A percentile compares a stretch with the other conserved stretches of the same genome.
phyloP scores from a whole-genome alignment of 2,797 vertebrate genomes.

The Acrocephalus scirpaceus region DNA sequence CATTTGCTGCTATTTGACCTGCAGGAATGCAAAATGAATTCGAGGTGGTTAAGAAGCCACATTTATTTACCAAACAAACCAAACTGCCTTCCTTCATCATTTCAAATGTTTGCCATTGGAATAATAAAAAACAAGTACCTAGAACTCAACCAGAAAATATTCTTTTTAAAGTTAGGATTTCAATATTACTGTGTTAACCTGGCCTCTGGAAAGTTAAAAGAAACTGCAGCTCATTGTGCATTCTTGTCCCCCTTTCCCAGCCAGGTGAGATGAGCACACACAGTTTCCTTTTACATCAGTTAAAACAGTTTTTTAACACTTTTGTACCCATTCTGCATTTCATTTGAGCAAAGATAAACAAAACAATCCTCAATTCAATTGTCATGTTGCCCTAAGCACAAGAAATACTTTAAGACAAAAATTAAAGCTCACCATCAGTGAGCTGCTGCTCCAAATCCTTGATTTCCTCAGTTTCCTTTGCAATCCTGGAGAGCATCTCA shows the following conservation, averaged over 20 bases:
- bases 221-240: background rate
- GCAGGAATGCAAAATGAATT: background rate
- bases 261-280: background rate
- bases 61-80: background rate
- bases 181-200: background rate
- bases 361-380: background rate
- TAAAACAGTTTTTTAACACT: background rate
- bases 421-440: conserved; percentile 81
- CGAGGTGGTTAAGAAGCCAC: background rate
- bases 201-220: background rate
- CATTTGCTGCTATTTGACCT: conserved; percentile 92
- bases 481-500: conserved; percentile 87
- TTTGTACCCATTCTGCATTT: background rate
- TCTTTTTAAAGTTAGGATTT: background rate
- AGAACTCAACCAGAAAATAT: background rate
- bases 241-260: background rate
- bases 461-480: conserved; percentile 91
- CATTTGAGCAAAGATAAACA: background rate
- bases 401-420: background rate
- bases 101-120: background rate
- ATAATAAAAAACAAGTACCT: background rate
- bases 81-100: background rate
- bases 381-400: background rate
- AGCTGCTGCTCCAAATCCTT: conserved; percentile 93
- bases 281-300: background rate